Conservation (phyloP, 2,888 invertebrate genomes). For the Graphium colonna region DNA sequence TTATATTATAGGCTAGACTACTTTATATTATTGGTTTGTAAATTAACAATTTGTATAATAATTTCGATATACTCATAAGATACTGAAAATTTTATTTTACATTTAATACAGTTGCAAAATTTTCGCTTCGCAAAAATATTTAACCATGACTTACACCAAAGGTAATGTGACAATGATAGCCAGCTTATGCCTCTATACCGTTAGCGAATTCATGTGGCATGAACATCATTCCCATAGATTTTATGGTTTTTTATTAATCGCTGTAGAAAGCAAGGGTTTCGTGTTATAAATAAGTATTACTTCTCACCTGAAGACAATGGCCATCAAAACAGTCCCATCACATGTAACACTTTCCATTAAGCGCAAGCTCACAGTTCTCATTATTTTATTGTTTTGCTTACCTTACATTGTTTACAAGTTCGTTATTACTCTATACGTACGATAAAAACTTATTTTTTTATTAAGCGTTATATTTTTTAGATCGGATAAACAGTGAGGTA, state of each 20-base stretch:
- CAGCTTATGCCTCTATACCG: background rate
- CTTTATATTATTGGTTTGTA: too few species aligned
- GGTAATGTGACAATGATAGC: too few species aligned
- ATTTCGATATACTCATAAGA: too few species aligned
- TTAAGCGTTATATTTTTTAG: background rate
- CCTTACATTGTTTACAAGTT: background rate
- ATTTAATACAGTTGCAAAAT: too few species aligned
- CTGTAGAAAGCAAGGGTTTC: conserved; percentile 11
- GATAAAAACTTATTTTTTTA: background rate
- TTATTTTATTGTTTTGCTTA: conserved; percentile 17
- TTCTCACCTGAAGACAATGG: conserved; percentile 15
- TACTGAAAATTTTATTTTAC: too few species aligned
- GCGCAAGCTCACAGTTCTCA: conserved; percentile 2
- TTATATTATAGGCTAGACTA: too few species aligned
- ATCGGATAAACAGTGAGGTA: background rate
- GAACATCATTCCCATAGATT: conserved; percentile 8
- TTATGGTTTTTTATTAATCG: background rate
- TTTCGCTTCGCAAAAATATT: too few species aligned
- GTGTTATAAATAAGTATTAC: conserved; percentile 2
- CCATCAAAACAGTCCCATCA: conserved; percentile 19
- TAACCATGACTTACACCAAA: too few species aligned
- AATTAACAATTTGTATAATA: too few species aligned
- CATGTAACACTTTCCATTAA: conserved; percentile 27
- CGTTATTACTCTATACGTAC: too few species aligned
- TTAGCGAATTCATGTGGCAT: background rate